These are phyloP conservation scores for Schizaphis graminum DNA, from an alignment of 2,888 invertebrate species.

Conservation along the genomic window DNA sequence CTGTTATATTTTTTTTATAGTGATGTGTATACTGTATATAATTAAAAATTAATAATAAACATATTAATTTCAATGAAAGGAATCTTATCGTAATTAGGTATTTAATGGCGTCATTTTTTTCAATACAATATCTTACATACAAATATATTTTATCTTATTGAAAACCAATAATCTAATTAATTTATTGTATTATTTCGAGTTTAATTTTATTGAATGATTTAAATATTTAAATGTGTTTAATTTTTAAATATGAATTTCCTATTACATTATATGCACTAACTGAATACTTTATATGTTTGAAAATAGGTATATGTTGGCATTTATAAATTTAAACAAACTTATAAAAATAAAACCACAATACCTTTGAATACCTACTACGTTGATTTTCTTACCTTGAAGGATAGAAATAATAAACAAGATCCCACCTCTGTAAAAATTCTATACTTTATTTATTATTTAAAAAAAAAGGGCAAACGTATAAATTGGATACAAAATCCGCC, in stretches of 20 bases:
- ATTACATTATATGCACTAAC: not conserved
- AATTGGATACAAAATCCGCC: not conserved
- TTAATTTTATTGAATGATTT: not conserved
- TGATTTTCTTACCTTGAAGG: not conserved
- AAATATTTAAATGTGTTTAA: not conserved
- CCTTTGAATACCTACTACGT: not conserved
- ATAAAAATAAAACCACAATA: not conserved
- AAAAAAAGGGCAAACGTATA: not conserved
- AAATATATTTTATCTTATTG: not conserved
- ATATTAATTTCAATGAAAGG: too few relatives aligned
- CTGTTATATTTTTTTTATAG: not conserved
- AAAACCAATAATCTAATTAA: not conserved
- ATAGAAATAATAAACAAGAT: not conserved
- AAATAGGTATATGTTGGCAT: not conserved
- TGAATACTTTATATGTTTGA: not conserved
- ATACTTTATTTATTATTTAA: not conserved
- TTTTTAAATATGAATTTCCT: not conserved
- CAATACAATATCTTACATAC: not conserved
- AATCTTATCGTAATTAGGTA: too few relatives aligned
- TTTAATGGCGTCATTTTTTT: too few relatives aligned
- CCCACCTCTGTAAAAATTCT: not conserved
- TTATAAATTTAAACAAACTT: not conserved
- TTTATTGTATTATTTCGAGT: not conserved
- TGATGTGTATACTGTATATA: too few relatives aligned
- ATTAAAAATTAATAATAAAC: too few relatives aligned